Evolutionary conservation across 2,797 vertebrate species (phyloP).

Genomic region (Onychomys arenicola): DNA sequence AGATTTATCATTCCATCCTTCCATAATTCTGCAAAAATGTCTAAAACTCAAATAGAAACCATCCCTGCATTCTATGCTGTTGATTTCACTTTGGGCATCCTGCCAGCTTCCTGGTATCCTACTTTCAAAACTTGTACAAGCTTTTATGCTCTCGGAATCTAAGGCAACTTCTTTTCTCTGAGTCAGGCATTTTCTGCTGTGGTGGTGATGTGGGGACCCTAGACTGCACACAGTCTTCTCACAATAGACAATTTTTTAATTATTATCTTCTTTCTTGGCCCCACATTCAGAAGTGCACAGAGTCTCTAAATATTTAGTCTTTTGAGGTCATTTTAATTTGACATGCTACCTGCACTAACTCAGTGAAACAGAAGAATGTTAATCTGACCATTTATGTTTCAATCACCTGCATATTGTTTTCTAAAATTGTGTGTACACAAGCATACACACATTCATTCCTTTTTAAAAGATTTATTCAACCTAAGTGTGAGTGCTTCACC

Average conservation of each 20-base stretch:
- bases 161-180: neutral
- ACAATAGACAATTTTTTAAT: neutral
- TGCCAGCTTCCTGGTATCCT: neutral
- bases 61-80: neutral
- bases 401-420: neutral
- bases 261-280: neutral
- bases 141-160: neutral
- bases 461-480: neutral
- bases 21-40: neutral
- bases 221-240: neutral
- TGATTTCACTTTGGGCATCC: neutral
- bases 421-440: neutral
- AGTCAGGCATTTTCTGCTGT: neutral
- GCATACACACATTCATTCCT: neutral
- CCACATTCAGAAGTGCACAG: rapidly evolving
- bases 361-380: neutral
- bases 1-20: neutral
- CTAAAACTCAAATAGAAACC: neutral
- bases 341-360: neutral
- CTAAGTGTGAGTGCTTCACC: too few relatives aligned
- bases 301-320: neutral
- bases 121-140: neutral
- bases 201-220: neutral
- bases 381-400: neutral
- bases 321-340: neutral